Evolutionary conservation across 2,797 vertebrate species (phyloP), one percentile per base, ranked within the genome.

Genomic region (Thamnophis elegans): DNA sequence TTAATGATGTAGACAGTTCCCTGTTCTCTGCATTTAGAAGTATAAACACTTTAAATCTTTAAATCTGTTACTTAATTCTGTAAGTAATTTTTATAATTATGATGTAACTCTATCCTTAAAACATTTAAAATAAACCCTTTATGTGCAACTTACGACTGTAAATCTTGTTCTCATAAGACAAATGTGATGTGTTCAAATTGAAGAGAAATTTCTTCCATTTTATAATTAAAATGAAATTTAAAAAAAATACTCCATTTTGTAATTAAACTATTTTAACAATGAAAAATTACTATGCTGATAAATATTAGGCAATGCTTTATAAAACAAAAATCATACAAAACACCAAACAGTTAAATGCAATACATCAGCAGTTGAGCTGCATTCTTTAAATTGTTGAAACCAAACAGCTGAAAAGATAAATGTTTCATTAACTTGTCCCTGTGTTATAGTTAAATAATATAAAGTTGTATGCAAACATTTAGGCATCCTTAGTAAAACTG

Each of bases 81-180:
- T 98, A 98, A 98, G 98, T 98, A 98, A 97, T 98, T 98, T 98
- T 98, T 98, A 98, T 98, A 98, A 98, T 98, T 98, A 98, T 98
- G 97, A 98, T 98, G 98, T 98, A 98, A 98, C 97, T 98, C 97
- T 98, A 98, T 98, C 98, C 98, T 98, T 98, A 98, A 98, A 98
- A 98, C 98, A 98, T 98, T 98, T 98, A 98, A 98, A 98, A 98
- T 98, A 98, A 98, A 98, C 96, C 97, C 97, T 98, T 98, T 98
- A 98, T 98, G 98, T 98, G 98, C 97, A 98, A 97, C 96, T 97
- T 93, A 95, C 0, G 97, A 96, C 96, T 98, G 96, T 96, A 97
- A 96, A 97, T 92, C 97, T 97, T 97, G 94, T 98, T 96, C 96
- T 97, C 95, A 93, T 47, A 60, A 96, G 96, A 95, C 97, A 96